Conservation (phyloP, 2,113 vertebrate genomes). For the Podarcis muralis region DNA sequence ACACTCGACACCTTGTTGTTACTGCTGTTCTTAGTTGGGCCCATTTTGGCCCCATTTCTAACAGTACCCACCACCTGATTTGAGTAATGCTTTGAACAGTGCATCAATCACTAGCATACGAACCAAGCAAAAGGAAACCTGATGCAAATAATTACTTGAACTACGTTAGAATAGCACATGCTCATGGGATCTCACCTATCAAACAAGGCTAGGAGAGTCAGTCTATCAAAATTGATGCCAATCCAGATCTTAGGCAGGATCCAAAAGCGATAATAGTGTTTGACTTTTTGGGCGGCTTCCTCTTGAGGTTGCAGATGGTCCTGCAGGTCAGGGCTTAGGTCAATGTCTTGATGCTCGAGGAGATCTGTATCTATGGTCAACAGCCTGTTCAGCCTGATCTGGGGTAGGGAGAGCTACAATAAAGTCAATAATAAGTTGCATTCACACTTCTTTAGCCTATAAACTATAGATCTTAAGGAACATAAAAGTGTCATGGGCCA, state of each 20-base stretch:
- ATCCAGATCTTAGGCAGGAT: conserved; percentile 96
- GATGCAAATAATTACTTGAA: background rate
- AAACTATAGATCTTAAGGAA: background rate
- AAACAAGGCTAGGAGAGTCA: conserved; percentile 95
- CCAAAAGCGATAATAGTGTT: conserved; percentile 97
- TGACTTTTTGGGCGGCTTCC: conserved; percentile 85
- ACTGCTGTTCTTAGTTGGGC: background rate
- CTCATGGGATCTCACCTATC: conserved; percentile 84
- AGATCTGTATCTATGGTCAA: conserved; percentile 95
- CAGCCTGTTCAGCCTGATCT: conserved; percentile 96
- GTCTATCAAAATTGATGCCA: conserved; percentile 95
- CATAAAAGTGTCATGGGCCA: background rate
- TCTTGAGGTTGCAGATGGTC: conserved; percentile 86
- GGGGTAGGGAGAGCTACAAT: conserved; percentile 85
- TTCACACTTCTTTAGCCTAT: background rate
- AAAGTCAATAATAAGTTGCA: conserved; percentile 61
- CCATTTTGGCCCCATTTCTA: background rate
- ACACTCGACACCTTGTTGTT: too few species aligned
- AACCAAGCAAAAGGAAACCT: background rate
- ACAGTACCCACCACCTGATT: background rate
- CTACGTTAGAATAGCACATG: background rate
- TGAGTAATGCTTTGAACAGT: background rate
- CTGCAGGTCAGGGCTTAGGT: conserved; percentile 94
- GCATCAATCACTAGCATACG: background rate
- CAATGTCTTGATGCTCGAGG: conserved; percentile 93